Percentiles rank a stretch among this genome's conserved stretches.
phyloP scores from a whole-genome alignment of 2,888 invertebrate species.

The Charanyca ferruginea region DNA sequence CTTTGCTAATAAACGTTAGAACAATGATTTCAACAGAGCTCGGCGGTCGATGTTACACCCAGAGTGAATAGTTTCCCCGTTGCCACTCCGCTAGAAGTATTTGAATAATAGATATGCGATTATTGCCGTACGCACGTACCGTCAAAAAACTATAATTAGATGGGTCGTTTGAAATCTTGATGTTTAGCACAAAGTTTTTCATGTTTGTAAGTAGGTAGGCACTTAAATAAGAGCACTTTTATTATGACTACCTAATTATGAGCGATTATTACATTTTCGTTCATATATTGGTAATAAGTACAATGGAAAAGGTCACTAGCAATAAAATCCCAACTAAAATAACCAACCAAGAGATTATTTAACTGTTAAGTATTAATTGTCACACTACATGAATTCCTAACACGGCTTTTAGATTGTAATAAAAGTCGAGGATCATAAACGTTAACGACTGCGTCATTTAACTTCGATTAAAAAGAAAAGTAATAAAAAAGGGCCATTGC shows the following conservation, averaged over 20 bases:
- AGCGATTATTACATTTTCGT: neutral
- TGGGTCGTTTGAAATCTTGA: conserved; percentile 1
- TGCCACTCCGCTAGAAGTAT: conserved; percentile 57
- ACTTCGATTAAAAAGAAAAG: conserved; percentile 69
- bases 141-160: conserved; percentile 23
- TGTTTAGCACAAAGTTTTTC: too few relatives aligned
- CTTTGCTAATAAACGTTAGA: conserved; percentile 75
- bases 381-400: conserved; percentile 63
- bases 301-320: neutral
- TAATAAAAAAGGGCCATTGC: conserved; percentile 61
- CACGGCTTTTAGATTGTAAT: conserved; percentile 62
- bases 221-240: too few relatives aligned
- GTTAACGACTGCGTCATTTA: conserved; percentile 67
- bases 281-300: neutral
- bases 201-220: too few relatives aligned
- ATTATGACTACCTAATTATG: neutral
- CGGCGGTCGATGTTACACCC: conserved; percentile 66
- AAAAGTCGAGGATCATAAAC: conserved; percentile 64
- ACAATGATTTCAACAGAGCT: conserved; percentile 68
- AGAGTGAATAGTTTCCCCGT: conserved; percentile 68
- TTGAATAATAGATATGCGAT: conserved; percentile 55
- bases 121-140: conserved; percentile 47
- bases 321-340: conserved; percentile 39
- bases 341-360: conserved; percentile 35
- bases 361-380: conserved; percentile 51